Percentiles rank a stretch among this genome's conserved stretches.
Evolutionary conservation across 2,888 invertebrate species (phyloP).

Genomic region (Schizaphis graminum): DNA sequence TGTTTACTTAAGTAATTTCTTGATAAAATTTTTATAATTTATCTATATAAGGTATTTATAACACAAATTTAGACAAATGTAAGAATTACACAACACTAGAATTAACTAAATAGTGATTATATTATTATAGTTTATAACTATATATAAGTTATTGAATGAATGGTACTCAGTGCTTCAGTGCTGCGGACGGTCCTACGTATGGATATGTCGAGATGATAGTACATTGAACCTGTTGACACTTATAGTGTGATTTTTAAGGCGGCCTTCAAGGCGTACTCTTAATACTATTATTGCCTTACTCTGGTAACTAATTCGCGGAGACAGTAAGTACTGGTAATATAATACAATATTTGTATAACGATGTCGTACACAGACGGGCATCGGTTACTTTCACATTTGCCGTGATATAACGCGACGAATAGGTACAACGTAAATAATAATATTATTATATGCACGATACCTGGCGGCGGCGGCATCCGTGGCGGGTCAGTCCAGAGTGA

Average conservation of each 20-base stretch:
- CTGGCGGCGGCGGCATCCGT: not conserved
- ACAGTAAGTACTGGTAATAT: not conserved
- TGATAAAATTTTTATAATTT: too few relatives aligned
- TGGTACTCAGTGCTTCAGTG: not conserved
- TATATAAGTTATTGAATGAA: too few relatives aligned
- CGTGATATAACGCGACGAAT: not conserved
- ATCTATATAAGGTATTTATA: too few relatives aligned
- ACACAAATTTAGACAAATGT: too few relatives aligned
- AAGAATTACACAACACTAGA: too few relatives aligned
- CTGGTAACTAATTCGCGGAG: not conserved
- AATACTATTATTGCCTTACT: not conserved
- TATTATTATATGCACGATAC: not conserved
- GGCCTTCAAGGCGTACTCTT: not conserved
- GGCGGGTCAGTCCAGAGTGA: not conserved
- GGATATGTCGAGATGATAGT: not conserved
- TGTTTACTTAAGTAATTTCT: too few relatives aligned
- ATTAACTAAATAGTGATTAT: too few relatives aligned
- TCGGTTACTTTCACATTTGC: slow-evolving; percentile 6
- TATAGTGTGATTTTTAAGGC: not conserved
- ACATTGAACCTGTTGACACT: not conserved
- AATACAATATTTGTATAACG: not conserved
- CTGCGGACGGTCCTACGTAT: not conserved
- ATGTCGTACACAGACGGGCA: not conserved
- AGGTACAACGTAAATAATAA: not conserved
- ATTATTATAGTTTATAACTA: too few relatives aligned